A percentile compares a stretch with the other conserved stretches of the same genome.
These are phyloP conservation scores for Phorcus lineatus DNA, from an alignment of 2,888 invertebrate genomes.

Conservation along the genomic window DNA sequence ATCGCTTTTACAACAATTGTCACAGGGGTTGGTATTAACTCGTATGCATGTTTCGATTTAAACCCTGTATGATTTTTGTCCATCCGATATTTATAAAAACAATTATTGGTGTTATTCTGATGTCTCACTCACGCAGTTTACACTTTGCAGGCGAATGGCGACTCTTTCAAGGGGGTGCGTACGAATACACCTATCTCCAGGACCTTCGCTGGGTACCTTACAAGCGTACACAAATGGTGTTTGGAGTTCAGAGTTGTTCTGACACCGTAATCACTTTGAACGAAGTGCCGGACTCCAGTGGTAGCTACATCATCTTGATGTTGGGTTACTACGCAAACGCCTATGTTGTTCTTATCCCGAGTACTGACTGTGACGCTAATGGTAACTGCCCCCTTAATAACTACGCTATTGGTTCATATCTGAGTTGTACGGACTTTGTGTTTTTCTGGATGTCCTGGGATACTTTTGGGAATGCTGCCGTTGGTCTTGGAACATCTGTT, in stretches of 20 bases:
- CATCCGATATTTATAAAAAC: too few species aligned
- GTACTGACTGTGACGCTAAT: background rate
- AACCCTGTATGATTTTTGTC: too few species aligned
- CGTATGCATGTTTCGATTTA: too few species aligned
- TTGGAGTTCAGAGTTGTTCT: background rate
- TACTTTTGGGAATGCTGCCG: background rate
- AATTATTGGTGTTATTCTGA: too few species aligned
- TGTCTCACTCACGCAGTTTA: too few species aligned
- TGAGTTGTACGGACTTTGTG: background rate
- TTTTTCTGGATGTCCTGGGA: conserved; percentile 19
- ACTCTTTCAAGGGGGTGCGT: background rate
- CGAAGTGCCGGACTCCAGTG: background rate
- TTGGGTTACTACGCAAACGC: background rate
- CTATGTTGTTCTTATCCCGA: background rate
- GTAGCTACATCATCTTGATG: background rate
- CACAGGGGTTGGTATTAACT: too few species aligned
- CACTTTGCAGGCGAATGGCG: too few species aligned
- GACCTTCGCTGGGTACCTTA: background rate
- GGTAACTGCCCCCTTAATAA: background rate
- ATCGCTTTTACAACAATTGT: too few species aligned
- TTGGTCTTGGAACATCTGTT: background rate
- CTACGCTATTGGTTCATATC: background rate
- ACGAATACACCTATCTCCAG: background rate
- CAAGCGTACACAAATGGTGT: background rate
- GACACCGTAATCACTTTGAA: background rate